Base-by-base conservation (phyloP, 1,140 invertebrate genomes). In the Babylonia areolata region DNA sequence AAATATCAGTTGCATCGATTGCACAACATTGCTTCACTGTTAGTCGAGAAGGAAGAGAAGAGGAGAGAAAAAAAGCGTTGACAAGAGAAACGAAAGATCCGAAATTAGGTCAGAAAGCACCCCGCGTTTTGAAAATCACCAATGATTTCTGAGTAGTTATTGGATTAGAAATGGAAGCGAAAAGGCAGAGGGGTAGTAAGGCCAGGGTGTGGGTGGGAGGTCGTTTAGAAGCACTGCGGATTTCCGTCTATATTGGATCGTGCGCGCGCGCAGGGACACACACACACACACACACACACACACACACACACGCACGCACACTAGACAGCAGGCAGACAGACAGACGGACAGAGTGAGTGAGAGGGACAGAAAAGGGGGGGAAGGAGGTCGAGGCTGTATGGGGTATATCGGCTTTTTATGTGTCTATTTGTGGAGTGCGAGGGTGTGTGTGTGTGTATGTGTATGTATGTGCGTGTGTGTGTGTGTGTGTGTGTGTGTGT, bases 211-310 rank as follows among this genome's bases (percentile, higher is more conserved):
- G n/a, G n/a, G n/a, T n/a, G n/a, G n/a, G n/a, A n/a, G n/a, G n/a
- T n/a, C n/a, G n/a, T n/a, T n/a, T n/a, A n/a, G n/a, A n/a, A n/a
- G n/a, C n/a, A n/a, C n/a, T n/a, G n/a, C n/a, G n/a, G n/a, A n/a
- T n/a, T n/a, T 64, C 58, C 23, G 9, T 64, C 58, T 64, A 3
- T 64, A 3, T 64, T 51, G 20, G 46, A 51, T 51, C 42, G 31
- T 35, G 35, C 80, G 35, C 42, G n/a, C 78, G n/a, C 51, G 15
- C 33, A 58, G 46, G 3, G 40, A 80, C 78, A 51, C 78, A 42
- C 46, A n/a, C 78, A 80, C 39, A 28, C 39, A 80, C 78, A 46
- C 78, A 80, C 78, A 46, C 78, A 51, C 39, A 46, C 42, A 80
- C 78, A 40, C 42, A 46, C 78, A 80, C 42, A 33, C 42, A 51